Evolutionary conservation across 2,113 vertebrate species (phyloP), one percentile per base, ranked within the genome.

Genomic region (Lathamus discolor): DNA sequence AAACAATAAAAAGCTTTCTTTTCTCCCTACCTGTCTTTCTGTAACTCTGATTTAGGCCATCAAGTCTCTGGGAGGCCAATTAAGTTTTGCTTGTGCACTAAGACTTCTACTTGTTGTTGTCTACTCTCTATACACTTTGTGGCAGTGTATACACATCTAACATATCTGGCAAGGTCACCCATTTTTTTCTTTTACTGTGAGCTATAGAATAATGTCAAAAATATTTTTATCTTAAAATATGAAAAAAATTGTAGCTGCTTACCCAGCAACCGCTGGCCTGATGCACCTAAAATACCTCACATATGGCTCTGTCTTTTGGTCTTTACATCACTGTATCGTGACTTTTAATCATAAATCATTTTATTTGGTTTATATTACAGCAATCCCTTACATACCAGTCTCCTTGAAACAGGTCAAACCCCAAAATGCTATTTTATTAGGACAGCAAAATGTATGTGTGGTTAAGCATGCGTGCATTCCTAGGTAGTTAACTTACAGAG

Each of bases 21-120:
- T 94, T 79, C 28, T 93, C 17, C 7, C 7, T 75, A 24, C 19
- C 5, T 70, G 10, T 68, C 29, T 51, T 84, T 70, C 70, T 82
- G 13, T 70, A 39, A 28, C 20, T 72, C 51, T 68, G 35, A 78
- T 90, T 82, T 76, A 82, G 66, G 33, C 57, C 48, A 90, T 39
- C 17, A 46, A 24, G 52, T 73, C 92, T 96, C 96, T 90, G 37
- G 68, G 90, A 96, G 78, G 90, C 92, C 93, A 94, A 79, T 96
- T 91, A 93, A 72, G 35, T 11, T 91, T 91, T 73, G 11, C 76
- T 93, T 85, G 67, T 64, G 13, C 51, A 35, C 43, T 49, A 81
- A 81, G 37, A 86, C 27, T 78, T 78, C 41, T 59, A 41, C 49
- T 70, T 0, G 0, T n/a, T 82, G 10, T 28, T 83, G 31, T 77